These are phyloP conservation scores for Lepus townsendii DNA, from an alignment of 2,797 vertebrate genomes.

Conservation along the genomic window DNA sequence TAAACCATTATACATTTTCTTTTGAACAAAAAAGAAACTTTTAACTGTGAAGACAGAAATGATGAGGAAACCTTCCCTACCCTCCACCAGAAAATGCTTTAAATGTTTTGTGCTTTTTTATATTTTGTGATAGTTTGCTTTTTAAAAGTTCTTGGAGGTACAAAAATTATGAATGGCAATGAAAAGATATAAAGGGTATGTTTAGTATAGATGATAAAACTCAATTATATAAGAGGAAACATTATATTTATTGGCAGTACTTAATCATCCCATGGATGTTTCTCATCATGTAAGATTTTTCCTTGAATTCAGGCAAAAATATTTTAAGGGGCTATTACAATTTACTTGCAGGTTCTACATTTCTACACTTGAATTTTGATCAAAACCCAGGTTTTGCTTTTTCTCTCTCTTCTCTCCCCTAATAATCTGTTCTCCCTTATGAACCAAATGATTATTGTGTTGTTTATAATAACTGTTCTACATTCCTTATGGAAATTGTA, in stretches of 20 bases:
- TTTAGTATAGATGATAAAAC: slow-evolving; percentile 65
- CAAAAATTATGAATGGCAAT: slow-evolving; percentile 13
- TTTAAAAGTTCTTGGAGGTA: background rate
- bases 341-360: background rate
- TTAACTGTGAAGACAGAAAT: slow-evolving; percentile 39
- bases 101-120: background rate
- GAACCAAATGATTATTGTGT: slow-evolving; percentile 64
- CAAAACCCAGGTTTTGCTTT: background rate
- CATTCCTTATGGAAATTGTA: slow-evolving; percentile 76
- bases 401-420: slow-evolving; percentile 7
- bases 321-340: background rate
- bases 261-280: background rate
- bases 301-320: slow-evolving; percentile 26
- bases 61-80: background rate
- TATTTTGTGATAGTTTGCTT: slow-evolving; percentile 45
- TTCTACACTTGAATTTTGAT: slow-evolving; percentile 50
- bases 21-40: slow-evolving; percentile 44
- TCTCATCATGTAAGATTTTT: background rate
- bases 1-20: slow-evolving; percentile 30
- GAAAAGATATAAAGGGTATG: background rate
- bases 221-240: background rate
- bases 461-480: slow-evolving; percentile 75
- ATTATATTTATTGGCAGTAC: background rate
- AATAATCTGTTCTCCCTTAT: slow-evolving; percentile 71
- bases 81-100: background rate